A percentile compares a stretch with the other conserved stretches of the same genome.
Conservation (phyloP, 2,888 invertebrate genomes). For the Deilephila elpenor region DNA sequence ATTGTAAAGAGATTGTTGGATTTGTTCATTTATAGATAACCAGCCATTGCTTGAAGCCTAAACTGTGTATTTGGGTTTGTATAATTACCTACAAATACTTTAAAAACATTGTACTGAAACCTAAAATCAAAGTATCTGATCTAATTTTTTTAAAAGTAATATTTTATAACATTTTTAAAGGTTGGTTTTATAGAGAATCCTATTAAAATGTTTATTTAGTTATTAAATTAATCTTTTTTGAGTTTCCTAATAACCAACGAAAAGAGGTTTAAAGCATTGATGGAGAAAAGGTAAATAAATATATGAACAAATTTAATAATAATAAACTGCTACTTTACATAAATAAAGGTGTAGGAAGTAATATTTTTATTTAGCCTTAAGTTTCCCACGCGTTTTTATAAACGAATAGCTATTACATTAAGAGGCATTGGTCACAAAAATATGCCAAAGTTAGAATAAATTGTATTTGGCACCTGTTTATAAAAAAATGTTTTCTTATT, state of each 20-base stretch:
- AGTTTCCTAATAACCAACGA: neutral
- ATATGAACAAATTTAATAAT: constrained; percentile 9
- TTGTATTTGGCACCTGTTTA: constrained; percentile 44
- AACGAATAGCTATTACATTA: constrained; percentile 8
- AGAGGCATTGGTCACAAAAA: constrained; percentile 69
- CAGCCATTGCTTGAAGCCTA: too few species aligned
- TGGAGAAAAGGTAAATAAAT: neutral
- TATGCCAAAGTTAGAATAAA: constrained; percentile 75
- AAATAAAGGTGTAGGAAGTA: constrained; percentile 11
- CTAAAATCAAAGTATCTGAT: too few species aligned
- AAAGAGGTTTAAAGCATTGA: neutral
- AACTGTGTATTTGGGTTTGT: too few species aligned
- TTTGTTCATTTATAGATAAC: neutral
- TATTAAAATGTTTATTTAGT: too few species aligned
- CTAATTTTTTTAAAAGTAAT: too few species aligned
- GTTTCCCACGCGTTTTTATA: constrained; percentile 26
- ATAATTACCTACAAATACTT: too few species aligned
- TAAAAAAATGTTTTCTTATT: constrained; percentile 31
- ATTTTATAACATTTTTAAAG: too few species aligned
- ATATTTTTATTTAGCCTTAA: neutral
- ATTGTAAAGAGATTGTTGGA: constrained; percentile 3
- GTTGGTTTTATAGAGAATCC: too few species aligned
- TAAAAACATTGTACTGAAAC: too few species aligned
- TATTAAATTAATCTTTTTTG: too few species aligned
- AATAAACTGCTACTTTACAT: neutral